A percentile compares a stretch with the other conserved stretches of the same genome.
Conservation (phyloP, 2,797 vertebrate species). For the Trichosurus vulpecula region DNA sequence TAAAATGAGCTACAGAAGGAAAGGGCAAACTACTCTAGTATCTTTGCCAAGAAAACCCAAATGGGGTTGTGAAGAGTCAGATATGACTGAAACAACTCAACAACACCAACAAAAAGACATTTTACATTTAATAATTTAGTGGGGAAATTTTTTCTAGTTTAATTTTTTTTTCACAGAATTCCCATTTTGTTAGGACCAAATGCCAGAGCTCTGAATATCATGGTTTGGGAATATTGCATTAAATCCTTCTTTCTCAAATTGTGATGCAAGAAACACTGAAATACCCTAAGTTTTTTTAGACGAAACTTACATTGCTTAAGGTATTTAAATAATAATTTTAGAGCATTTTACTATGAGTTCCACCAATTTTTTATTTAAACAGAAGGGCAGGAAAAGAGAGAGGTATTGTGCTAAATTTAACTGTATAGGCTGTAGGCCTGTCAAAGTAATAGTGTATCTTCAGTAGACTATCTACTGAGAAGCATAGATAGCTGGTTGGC, state of each 20-base stretch:
- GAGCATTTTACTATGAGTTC: not conserved
- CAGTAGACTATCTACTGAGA: not conserved
- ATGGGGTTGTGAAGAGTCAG: not conserved
- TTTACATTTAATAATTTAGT: not conserved
- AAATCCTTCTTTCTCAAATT: not conserved
- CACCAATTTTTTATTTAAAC: not conserved
- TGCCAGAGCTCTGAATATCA: not conserved
- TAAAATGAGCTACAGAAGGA: not conserved
- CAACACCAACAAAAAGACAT: not conserved
- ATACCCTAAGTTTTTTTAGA: not conserved
- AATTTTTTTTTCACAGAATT: not conserved
- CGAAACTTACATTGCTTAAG: not conserved
- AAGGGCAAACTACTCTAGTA: not conserved
- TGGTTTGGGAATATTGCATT: not conserved
- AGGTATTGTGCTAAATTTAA: not conserved
- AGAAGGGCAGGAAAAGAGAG: not conserved
- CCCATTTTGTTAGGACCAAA: not conserved
- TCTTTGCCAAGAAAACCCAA: not conserved
- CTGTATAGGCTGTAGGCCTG: not conserved
- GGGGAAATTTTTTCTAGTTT: not conserved
- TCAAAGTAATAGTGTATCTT: not conserved
- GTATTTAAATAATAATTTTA: not conserved
- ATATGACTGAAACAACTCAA: not conserved
- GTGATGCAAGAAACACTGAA: not conserved
- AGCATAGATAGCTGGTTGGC: not conserved